Percentiles rank a stretch among this genome's conserved stretches.
phyloP scores from a whole-genome alignment of 2,113 vertebrate genomes.

The Syrmaticus mikado region DNA sequence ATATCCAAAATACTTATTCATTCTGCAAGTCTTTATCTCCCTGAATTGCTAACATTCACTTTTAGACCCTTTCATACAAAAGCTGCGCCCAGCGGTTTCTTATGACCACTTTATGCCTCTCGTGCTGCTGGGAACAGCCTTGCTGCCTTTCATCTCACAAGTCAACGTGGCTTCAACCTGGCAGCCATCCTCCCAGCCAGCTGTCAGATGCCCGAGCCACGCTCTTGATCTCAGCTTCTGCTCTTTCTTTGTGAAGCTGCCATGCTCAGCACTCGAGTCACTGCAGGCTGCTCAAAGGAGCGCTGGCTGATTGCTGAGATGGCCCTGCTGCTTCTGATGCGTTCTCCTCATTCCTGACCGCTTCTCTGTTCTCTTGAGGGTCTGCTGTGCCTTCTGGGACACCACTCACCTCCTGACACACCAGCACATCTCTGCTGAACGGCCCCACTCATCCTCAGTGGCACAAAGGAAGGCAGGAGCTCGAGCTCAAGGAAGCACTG shows the following conservation, averaged over 20 bases:
- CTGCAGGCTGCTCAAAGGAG: neutral
- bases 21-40: neutral
- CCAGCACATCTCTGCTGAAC: fast-evolving
- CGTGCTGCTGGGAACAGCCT: neutral
- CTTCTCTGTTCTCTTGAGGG: neutral
- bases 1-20: neutral
- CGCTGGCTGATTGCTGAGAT: neutral
- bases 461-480: neutral
- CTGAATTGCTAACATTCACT: neutral
- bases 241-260: neutral
- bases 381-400: neutral
- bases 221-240: conserved; percentile 36
- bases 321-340: neutral
- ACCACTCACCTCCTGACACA: neutral
- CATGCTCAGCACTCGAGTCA: neutral
- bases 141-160: neutral
- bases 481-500: neutral
- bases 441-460: neutral
- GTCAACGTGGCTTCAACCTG: neutral
- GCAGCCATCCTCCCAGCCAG: neutral
- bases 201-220: neutral
- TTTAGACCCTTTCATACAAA: neutral
- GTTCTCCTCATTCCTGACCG: neutral
- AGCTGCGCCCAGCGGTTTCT: neutral
- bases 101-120: neutral